Conservation (phyloP, 2,797 vertebrate genomes). For the Hydrocynus forskahlii region DNA sequence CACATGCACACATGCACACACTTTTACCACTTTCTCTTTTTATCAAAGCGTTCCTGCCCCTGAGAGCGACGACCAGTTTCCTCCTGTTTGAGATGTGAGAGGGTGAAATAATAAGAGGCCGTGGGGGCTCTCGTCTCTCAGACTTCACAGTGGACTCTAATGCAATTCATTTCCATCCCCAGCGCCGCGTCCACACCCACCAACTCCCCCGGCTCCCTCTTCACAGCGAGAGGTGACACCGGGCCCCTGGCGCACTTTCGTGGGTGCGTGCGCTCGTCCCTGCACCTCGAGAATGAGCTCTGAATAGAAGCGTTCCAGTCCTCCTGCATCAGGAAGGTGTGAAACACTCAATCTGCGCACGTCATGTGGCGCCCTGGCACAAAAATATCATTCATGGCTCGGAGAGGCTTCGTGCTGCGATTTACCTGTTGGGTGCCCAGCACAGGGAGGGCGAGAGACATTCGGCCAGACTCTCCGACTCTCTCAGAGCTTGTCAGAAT, state of each 20-base stretch:
- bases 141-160: conserved; percentile 48
- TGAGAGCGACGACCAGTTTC: conserved; percentile 35
- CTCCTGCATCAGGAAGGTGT: conserved; percentile 38
- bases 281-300: conserved; percentile 39
- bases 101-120: conserved; percentile 47
- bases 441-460: background rate
- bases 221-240: conserved; percentile 1
- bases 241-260: conserved; percentile 11
- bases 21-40: conserved; percentile 5
- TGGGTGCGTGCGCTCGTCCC: conserved; percentile 2
- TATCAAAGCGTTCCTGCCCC: conserved; percentile 28
- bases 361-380: conserved; percentile 14
- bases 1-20: conserved; percentile 53
- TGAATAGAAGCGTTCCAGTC: conserved; percentile 45
- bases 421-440: background rate
- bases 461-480: background rate
- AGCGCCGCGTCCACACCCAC: conserved; percentile 32
- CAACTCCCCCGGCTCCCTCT: conserved; percentile 40
- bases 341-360: conserved; percentile 38
- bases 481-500: background rate
- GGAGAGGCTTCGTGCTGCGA: background rate
- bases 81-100: conserved; percentile 38
- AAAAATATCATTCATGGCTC: conserved; percentile 20
- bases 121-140: conserved; percentile 26
- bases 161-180: conserved; percentile 55